Conservation (phyloP, 2,888 invertebrate genomes). For the Drosophila villosipedis region DNA sequence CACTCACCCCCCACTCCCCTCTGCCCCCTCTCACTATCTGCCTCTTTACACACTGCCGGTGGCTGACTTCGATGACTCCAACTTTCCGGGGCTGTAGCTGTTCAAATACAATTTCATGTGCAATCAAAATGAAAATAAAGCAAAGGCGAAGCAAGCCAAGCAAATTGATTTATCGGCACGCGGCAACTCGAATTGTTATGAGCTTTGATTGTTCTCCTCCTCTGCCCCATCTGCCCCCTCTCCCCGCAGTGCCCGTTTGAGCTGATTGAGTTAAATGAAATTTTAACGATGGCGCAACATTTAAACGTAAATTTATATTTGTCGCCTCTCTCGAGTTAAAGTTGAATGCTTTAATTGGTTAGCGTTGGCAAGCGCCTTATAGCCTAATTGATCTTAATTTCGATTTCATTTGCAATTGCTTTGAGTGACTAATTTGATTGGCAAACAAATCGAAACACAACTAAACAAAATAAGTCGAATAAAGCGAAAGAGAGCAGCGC, state of each 20-base stretch:
- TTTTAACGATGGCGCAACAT: constrained; percentile 63
- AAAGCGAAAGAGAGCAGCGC: constrained; percentile 25
- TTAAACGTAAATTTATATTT: constrained; percentile 69
- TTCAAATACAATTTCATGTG: constrained; percentile 68
- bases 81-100: constrained; percentile 43
- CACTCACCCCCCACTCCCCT: background rate
- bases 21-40: background rate
- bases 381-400: constrained; percentile 52
- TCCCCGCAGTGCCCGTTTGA: background rate
- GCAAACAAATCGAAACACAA: constrained; percentile 49
- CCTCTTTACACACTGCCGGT: constrained; percentile 4
- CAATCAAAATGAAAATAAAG: constrained; percentile 64
- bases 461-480: background rate
- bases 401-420: constrained; percentile 55
- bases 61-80: constrained; percentile 21
- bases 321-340: constrained; percentile 62
- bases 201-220: constrained; percentile 49
- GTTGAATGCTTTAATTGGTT: constrained; percentile 69
- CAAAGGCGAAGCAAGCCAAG: constrained; percentile 44
- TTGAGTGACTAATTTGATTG: constrained; percentile 76
- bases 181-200: constrained; percentile 69
- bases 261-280: constrained; percentile 76
- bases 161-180: constrained; percentile 79
- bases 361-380: constrained; percentile 47
- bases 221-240: background rate